phyloP scores from a whole-genome alignment of 2,113 vertebrate genomes.

The Myxocyprinus asiaticus region DNA sequence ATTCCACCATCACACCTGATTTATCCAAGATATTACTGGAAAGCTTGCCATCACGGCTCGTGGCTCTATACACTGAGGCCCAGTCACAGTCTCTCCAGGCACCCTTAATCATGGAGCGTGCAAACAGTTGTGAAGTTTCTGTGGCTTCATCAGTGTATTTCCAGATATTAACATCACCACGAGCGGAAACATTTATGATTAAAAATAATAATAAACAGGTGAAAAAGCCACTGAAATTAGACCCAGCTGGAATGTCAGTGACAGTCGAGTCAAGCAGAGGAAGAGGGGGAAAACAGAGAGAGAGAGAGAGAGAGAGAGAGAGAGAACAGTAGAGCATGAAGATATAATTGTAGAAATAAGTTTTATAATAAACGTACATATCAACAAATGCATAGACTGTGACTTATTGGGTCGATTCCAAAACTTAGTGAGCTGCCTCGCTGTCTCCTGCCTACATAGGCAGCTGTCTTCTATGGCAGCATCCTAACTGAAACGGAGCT shows the following conservation, averaged over 20 bases:
- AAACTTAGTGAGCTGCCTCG: too few relatives aligned
- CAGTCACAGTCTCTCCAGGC: conserved; percentile 50
- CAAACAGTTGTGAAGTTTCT: conserved; percentile 63
- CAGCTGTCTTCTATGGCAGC: too few relatives aligned
- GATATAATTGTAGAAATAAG: background rate
- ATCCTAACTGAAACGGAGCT: too few relatives aligned
- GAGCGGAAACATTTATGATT: conserved; percentile 72
- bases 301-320: background rate
- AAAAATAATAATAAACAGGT: conserved; percentile 65
- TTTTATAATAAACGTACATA: background rate
- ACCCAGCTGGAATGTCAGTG: conserved; percentile 63
- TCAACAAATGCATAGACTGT: too few relatives aligned
- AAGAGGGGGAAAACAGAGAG: too few relatives aligned
- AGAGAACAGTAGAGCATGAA: background rate
- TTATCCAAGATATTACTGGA: conserved; percentile 77
- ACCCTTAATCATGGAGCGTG: conserved; percentile 58
- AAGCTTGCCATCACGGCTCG: conserved; percentile 58
- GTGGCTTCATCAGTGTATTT: conserved; percentile 55
- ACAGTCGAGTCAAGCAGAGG: conserved; percentile 39
- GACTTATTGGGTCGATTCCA: too few relatives aligned
- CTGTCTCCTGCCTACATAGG: too few relatives aligned
- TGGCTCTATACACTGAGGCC: conserved; percentile 50
- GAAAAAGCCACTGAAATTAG: conserved; percentile 58
- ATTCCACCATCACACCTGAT: conserved; percentile 73
- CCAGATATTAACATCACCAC: conserved; percentile 68